Percentiles rank a stretch among this genome's conserved stretches.
phyloP scores from a whole-genome alignment of 2,113 vertebrate genomes.

The Plotosus lineatus region DNA sequence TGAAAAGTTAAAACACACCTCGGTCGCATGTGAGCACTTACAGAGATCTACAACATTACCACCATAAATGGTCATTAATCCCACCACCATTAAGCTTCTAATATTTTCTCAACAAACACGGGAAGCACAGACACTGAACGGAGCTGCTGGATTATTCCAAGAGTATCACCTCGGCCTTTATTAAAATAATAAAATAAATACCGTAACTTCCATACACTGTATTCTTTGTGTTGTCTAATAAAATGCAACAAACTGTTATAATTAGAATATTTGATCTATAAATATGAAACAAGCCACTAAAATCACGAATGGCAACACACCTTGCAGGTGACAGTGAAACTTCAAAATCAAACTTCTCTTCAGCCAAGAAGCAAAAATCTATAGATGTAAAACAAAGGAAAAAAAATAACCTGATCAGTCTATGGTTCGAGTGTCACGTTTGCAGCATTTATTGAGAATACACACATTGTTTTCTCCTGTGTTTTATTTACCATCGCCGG shows the following conservation, averaged over 20 bases:
- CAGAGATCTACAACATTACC: background rate
- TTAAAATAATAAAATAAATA: background rate
- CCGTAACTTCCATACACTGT: background rate
- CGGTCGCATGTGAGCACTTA: background rate
- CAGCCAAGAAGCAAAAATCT: constrained; percentile 65
- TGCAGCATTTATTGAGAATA: background rate
- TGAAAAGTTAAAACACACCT: background rate
- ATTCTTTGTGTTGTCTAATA: background rate
- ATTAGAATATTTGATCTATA: background rate
- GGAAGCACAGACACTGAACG: background rate
- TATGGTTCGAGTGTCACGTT: background rate
- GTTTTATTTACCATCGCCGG: constrained; percentile 40
- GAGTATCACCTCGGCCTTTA: background rate
- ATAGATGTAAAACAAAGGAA: background rate
- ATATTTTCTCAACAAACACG: background rate
- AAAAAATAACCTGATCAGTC: background rate
- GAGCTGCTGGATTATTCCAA: background rate
- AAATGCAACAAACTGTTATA: background rate
- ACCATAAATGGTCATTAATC: background rate
- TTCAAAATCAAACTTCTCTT: constrained; percentile 79
- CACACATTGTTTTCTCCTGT: background rate
- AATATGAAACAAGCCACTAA: background rate
- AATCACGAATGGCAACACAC: constrained; percentile 54
- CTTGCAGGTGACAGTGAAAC: constrained; percentile 73
- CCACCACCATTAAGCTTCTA: background rate